These are phyloP conservation scores for Eilema sororculum DNA, from an alignment of 2,888 invertebrate species.

Conservation along the genomic window DNA sequence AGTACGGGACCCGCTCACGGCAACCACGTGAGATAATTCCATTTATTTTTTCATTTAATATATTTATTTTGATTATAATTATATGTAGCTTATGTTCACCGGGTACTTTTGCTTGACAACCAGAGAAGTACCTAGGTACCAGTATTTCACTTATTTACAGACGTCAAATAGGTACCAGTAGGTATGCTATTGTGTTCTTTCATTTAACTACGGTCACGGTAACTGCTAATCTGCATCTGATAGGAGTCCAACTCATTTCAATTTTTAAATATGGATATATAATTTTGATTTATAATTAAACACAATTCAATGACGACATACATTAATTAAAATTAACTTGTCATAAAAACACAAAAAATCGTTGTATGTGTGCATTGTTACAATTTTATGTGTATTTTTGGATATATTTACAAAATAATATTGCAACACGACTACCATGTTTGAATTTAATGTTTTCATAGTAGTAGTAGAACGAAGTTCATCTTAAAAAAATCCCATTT, in stretches of 20 bases:
- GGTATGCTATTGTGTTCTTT: too few relatives aligned
- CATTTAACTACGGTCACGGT: too few relatives aligned
- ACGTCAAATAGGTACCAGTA: too few relatives aligned
- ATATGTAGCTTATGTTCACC: background rate
- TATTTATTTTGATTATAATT: constrained; percentile 21
- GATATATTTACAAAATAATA: background rate
- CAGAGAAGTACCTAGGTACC: too few relatives aligned
- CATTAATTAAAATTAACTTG: too few relatives aligned
- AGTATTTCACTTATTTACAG: background rate
- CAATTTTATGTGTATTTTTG: background rate
- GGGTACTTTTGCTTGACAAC: background rate
- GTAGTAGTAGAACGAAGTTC: background rate
- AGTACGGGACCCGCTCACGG: constrained; percentile 82
- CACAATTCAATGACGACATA: too few relatives aligned
- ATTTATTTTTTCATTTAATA: constrained; percentile 56
- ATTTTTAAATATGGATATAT: too few relatives aligned
- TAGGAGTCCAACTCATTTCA: too few relatives aligned
- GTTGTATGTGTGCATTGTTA: constrained; percentile 15
- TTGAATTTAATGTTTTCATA: constrained; percentile 1
- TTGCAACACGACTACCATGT: constrained; percentile 11
- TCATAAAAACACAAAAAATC: too few relatives aligned
- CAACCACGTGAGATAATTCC: constrained; percentile 78
- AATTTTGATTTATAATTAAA: too few relatives aligned
- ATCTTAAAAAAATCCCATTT: background rate
- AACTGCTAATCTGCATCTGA: too few relatives aligned